Evolutionary conservation across 2,888 invertebrate species (phyloP).

Genomic region (Chesias legatella): DNA sequence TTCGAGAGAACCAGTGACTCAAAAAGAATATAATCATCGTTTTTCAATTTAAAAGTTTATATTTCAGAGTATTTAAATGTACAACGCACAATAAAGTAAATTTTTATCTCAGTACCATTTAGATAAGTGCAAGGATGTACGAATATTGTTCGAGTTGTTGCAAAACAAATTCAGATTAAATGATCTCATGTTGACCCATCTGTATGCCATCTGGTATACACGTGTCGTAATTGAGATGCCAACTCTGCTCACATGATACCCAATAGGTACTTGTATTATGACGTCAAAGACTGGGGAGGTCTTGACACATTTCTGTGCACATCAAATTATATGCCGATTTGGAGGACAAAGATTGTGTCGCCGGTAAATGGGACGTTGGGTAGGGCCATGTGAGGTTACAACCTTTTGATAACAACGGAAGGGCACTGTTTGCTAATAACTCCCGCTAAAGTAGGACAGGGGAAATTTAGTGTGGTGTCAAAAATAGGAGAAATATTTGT

Average conservation of each 20-base stretch:
- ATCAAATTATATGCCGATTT: conserved; percentile 6
- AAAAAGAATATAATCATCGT: too few species aligned
- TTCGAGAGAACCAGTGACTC: too few species aligned
- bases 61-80: too few species aligned
- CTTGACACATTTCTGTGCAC: conserved; percentile 4
- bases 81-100: too few species aligned
- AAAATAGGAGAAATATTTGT: neutral
- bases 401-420: neutral
- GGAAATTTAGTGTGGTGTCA: too few species aligned
- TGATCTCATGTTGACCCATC: conserved; percentile 17
- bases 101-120: too few species aligned
- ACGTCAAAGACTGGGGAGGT: conserved; percentile 28
- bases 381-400: neutral
- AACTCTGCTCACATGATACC: conserved; percentile 17
- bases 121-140: conserved; percentile 41
- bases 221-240: conserved; percentile 22
- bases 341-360: too few species aligned
- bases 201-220: conserved; percentile 29
- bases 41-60: too few species aligned
- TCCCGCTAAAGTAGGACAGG: too few species aligned
- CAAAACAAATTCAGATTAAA: conserved; percentile 6
- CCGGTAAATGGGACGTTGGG: neutral
- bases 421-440: too few species aligned
- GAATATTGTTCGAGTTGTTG: conserved; percentile 3
- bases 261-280: conserved; percentile 16